Evolutionary conservation across 2,888 invertebrate genomes (phyloP).

Genomic region (Penaeus monodon): DNA sequence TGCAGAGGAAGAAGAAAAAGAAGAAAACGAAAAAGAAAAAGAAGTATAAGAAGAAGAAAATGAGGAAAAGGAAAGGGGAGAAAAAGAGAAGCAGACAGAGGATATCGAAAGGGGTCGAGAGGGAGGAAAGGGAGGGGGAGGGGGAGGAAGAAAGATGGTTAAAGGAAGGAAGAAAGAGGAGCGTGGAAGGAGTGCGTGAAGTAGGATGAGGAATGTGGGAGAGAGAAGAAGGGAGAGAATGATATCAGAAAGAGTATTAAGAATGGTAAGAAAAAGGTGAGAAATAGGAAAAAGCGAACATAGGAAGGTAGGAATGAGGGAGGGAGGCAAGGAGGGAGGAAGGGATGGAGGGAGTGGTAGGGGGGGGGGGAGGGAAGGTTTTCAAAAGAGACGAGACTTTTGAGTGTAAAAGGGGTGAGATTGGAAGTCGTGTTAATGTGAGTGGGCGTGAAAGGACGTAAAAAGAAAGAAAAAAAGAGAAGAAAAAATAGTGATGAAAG

Average conservation of each 20-base stretch:
- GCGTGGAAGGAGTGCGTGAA: too few relatives aligned
- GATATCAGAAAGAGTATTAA: too few relatives aligned
- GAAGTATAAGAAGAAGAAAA: background rate
- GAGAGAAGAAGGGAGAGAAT: too few relatives aligned
- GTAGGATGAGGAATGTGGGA: too few relatives aligned
- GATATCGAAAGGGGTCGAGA: background rate
- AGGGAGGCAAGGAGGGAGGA: too few relatives aligned
- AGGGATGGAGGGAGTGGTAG: too few relatives aligned
- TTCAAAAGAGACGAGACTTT: background rate
- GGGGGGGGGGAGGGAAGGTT: too few relatives aligned
- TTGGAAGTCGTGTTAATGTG: slow-evolving; percentile 19
- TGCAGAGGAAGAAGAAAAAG: background rate
- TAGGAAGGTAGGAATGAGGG: too few relatives aligned
- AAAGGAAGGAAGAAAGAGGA: too few relatives aligned
- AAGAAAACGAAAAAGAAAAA: background rate
- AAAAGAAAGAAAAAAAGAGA: background rate
- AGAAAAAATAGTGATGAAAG: too few relatives aligned
- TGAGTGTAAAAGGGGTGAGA: background rate
- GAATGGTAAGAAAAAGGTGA: too few relatives aligned
- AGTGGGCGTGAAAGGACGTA: slow-evolving; percentile 1
- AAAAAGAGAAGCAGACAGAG: background rate
- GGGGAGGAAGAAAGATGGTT: background rate
- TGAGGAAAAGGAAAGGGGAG: background rate
- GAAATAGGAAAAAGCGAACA: too few relatives aligned
- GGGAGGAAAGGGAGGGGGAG: background rate